These are phyloP conservation scores for Loriculus beryllinus DNA, from an alignment of 2,797 vertebrate species.

Conservation along the genomic window DNA sequence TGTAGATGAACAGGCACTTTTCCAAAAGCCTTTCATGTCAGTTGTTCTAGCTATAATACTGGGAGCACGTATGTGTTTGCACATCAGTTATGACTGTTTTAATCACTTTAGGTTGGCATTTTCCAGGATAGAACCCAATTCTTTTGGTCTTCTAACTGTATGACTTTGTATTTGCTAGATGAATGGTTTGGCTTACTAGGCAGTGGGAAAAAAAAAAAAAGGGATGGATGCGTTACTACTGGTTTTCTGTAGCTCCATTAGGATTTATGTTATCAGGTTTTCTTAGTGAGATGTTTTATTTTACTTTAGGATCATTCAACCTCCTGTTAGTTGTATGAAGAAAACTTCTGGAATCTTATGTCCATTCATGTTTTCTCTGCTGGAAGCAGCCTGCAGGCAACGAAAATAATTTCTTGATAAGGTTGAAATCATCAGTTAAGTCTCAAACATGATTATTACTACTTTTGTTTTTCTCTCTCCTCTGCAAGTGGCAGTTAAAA, in stretches of 20 bases:
- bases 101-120: neutral
- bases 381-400: neutral
- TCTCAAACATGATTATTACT: neutral
- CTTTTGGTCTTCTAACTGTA: neutral
- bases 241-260: neutral
- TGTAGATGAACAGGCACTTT: neutral
- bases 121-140: neutral
- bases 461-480: too few relatives aligned
- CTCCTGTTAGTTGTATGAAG: neutral
- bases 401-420: neutral
- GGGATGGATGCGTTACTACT: neutral
- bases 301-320: neutral
- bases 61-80: neutral
- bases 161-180: neutral
- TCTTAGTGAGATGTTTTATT: neutral
- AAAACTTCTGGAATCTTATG: neutral
- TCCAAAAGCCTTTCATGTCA: neutral
- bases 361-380: neutral
- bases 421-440: neutral
- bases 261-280: neutral
- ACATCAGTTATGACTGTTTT: neutral
- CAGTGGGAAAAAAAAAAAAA: neutral
- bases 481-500: neutral
- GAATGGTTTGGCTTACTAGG: neutral
- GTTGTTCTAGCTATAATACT: neutral